These are phyloP conservation scores for Gnathonemus echidnorhynchus DNA, from an alignment of 2,113 vertebrate genomes.

Conservation along the genomic window DNA sequence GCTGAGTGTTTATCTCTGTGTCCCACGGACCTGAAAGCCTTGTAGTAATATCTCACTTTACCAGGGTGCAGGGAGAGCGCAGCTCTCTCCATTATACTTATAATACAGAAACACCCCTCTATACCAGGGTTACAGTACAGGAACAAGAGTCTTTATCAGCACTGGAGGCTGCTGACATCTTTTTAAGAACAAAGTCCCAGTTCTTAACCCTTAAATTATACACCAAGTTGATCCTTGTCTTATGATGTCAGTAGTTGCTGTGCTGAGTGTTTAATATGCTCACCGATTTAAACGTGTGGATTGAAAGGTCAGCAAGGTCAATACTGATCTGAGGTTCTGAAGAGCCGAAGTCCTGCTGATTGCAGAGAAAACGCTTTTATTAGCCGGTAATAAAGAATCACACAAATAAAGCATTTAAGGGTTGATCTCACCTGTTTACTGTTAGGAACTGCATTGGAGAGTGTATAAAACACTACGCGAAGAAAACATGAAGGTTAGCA, in stretches of 20 bases:
- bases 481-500: not conserved
- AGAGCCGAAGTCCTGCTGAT: not conserved
- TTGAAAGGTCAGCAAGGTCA: not conserved
- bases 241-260: not conserved
- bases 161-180: not conserved
- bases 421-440: not conserved
- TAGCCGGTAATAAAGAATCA: not conserved
- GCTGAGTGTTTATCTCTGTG: not conserved
- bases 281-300: not conserved
- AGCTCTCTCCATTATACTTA: not conserved
- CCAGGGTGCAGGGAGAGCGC: not conserved
- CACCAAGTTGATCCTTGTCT: not conserved
- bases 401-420: not conserved
- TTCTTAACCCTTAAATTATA: not conserved
- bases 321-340: not conserved
- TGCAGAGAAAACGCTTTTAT: not conserved
- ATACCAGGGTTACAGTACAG: not conserved
- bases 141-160: not conserved
- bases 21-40: not conserved
- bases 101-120: not conserved
- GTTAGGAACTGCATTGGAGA: not conserved
- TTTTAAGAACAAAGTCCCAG: not conserved
- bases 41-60: not conserved
- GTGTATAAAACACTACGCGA: not conserved
- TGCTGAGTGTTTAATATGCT: not conserved